These are phyloP conservation scores for Brachyptera putata DNA, from an alignment of 2,888 invertebrate genomes.

Conservation along the genomic window DNA sequence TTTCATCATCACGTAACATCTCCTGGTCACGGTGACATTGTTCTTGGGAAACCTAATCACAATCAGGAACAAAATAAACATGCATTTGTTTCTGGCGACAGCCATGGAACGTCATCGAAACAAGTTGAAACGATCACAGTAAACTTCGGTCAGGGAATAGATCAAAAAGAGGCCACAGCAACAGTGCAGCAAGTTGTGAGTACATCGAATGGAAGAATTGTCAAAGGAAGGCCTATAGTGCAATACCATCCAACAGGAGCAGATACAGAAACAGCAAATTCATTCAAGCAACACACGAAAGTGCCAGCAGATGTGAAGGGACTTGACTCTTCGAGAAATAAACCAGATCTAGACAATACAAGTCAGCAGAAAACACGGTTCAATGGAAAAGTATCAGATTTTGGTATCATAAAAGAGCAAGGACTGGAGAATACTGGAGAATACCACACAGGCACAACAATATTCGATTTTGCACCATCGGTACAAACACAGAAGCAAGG, in stretches of 20 bases:
- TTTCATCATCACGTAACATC: no score
- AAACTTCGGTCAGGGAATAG: not conserved
- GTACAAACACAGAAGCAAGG: slow-evolving; percentile 32
- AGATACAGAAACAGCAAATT: not conserved
- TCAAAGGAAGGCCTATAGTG: slow-evolving; percentile 14
- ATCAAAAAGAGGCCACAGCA: not conserved
- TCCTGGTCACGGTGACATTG: slow-evolving; percentile 20
- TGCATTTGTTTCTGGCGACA: not conserved
- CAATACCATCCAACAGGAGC: not conserved
- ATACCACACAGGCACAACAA: not conserved
- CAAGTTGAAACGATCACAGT: not conserved
- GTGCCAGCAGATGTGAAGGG: not conserved
- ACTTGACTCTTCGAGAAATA: not conserved
- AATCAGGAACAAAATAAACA: not conserved
- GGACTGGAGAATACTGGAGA: not conserved
- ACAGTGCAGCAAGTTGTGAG: slow-evolving; percentile 5
- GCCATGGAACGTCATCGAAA: not conserved
- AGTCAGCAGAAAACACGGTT: not conserved
- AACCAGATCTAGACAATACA: not conserved
- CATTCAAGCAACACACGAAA: not conserved
- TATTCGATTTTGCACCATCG: slow-evolving; percentile 28
- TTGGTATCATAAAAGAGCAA: not conserved
- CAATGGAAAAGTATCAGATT: not conserved
- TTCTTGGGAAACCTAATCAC: slow-evolving; percentile 25
- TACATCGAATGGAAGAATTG: slow-evolving; percentile 5